These are phyloP conservation scores for Cheilosia soror DNA, from an alignment of 2,888 invertebrate species.

Conservation along the genomic window DNA sequence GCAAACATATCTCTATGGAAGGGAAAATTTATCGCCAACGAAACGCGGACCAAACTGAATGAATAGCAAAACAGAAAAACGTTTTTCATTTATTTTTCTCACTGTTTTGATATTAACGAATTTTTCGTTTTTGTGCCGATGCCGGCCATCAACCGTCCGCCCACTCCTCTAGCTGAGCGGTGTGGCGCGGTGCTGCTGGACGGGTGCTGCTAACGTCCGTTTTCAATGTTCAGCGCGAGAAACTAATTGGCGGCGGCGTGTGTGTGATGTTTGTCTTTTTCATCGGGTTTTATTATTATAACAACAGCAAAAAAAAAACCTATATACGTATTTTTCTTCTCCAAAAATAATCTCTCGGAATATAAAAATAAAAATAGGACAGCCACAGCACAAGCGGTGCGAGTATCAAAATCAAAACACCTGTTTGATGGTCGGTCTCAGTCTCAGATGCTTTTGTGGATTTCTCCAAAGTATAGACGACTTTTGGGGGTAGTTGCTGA, in stretches of 20 bases:
- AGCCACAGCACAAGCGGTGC: conserved; percentile 5
- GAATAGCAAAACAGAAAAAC: conserved; percentile 24
- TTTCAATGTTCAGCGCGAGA: conserved; percentile 34
- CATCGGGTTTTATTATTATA: conserved; percentile 28
- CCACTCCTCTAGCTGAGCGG: conserved; percentile 10
- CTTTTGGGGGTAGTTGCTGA: not conserved
- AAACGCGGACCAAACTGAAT: conserved; percentile 40
- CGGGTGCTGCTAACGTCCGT: conserved; percentile 32
- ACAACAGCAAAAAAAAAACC: not conserved
- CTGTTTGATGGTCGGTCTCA: conserved; percentile 44
- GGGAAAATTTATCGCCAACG: conserved; percentile 56
- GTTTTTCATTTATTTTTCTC: conserved; percentile 38
- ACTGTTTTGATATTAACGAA: conserved; percentile 40
- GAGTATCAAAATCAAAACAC: conserved; percentile 30
- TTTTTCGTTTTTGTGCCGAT: conserved; percentile 32
- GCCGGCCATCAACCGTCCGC: conserved; percentile 51
- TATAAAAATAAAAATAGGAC: conserved; percentile 48
- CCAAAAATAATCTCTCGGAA: conserved; percentile 46
- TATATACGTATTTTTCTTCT: conserved; percentile 6
- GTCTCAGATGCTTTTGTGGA: not conserved
- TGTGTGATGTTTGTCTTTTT: conserved; percentile 40
- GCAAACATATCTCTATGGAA: conserved; percentile 32
- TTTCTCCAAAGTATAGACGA: not conserved
- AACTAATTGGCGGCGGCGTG: conserved; percentile 57
- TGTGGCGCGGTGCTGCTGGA: conserved; percentile 17